Evolutionary conservation across 2,888 invertebrate species (phyloP).

Genomic region (Pseudoips prasinana): DNA sequence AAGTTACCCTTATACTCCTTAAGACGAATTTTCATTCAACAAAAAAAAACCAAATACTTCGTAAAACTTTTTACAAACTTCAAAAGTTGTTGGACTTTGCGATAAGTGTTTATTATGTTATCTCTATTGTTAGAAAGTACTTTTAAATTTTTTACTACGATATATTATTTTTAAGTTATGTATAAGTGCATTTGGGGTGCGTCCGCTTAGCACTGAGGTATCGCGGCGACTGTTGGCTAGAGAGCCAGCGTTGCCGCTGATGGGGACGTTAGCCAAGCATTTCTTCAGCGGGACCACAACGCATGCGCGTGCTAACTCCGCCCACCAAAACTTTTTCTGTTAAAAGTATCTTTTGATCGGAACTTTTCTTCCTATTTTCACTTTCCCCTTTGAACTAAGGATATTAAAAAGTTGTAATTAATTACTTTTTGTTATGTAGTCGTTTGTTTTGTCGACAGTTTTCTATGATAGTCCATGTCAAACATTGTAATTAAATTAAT

Average conservation of each 20-base stretch:
- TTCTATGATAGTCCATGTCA: slow-evolving; percentile 4
- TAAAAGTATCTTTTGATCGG: slow-evolving; percentile 32
- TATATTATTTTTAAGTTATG: slow-evolving; percentile 25
- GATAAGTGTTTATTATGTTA: slow-evolving; percentile 23
- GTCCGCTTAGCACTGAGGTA: slow-evolving; percentile 59
- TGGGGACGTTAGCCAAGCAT: slow-evolving; percentile 59
- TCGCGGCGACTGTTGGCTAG: slow-evolving; percentile 66
- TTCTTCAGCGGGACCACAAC: slow-evolving; percentile 57
- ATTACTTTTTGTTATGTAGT: slow-evolving; percentile 21
- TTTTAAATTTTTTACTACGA: slow-evolving; percentile 41
- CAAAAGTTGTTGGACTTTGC: slow-evolving; percentile 33
- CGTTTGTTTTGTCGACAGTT: slow-evolving; percentile 7
- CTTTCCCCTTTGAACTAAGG: slow-evolving; percentile 26
- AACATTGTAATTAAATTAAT: slow-evolving; percentile 11
- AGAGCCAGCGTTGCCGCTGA: slow-evolving; percentile 51
- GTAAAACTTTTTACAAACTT: slow-evolving; percentile 33
- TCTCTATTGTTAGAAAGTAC: slow-evolving; percentile 20
- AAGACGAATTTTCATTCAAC: slow-evolving; percentile 42
- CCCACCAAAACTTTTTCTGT: slow-evolving; percentile 64
- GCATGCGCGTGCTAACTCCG: slow-evolving; percentile 62
- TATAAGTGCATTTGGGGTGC: slow-evolving; percentile 58
- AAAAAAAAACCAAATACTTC: slow-evolving; percentile 36
- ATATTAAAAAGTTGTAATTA: slow-evolving; percentile 36
- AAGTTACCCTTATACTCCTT: background rate
- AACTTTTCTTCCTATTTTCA: slow-evolving; percentile 36